phyloP scores from a whole-genome alignment of 1,140 invertebrate genomes.

The Archivesica marissinica region DNA sequence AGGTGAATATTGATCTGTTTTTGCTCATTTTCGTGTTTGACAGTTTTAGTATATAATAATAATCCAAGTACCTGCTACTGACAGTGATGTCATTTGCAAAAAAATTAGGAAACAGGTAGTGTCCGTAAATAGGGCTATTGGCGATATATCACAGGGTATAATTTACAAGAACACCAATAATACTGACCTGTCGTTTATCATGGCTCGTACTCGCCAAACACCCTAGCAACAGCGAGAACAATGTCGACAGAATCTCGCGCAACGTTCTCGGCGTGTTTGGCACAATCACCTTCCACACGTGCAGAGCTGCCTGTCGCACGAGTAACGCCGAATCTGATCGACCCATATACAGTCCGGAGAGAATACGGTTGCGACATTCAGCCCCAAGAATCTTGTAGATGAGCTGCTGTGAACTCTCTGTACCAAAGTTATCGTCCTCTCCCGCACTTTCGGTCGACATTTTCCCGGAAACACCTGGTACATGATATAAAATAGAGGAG shows the following conservation, averaged over 20 bases:
- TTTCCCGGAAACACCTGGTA: constrained; percentile 95
- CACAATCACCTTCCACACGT: constrained; percentile 98
- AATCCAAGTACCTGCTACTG: too few relatives aligned
- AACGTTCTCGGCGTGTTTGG: constrained; percentile 98
- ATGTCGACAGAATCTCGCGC: constrained; percentile 97
- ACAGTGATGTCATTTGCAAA: too few relatives aligned
- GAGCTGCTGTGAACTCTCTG: constrained; percentile 96
- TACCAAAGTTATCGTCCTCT: constrained; percentile 99
- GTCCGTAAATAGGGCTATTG: too few relatives aligned
- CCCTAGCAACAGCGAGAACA: constrained; percentile 95
- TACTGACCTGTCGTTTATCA: constrained; percentile 93
- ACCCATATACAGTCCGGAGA: constrained; percentile 99
- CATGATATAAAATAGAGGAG: too few relatives aligned
- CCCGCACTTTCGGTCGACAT: constrained; percentile 99
- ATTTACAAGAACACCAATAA: neutral
- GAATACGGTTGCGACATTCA: constrained; percentile 95
- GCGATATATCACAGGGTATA: neutral
- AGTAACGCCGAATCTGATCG: constrained; percentile 97
- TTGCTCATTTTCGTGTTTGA: too few relatives aligned
- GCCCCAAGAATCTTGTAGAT: constrained; percentile 94
- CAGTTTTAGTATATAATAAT: too few relatives aligned
- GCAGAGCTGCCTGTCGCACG: constrained; percentile 98
- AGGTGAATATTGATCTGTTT: too few relatives aligned
- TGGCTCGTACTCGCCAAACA: constrained; percentile 97
- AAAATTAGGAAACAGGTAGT: too few relatives aligned